Evolutionary conservation across 2,113 vertebrate species (phyloP).

Genomic region (Protobothrops flavoviridis): DNA sequence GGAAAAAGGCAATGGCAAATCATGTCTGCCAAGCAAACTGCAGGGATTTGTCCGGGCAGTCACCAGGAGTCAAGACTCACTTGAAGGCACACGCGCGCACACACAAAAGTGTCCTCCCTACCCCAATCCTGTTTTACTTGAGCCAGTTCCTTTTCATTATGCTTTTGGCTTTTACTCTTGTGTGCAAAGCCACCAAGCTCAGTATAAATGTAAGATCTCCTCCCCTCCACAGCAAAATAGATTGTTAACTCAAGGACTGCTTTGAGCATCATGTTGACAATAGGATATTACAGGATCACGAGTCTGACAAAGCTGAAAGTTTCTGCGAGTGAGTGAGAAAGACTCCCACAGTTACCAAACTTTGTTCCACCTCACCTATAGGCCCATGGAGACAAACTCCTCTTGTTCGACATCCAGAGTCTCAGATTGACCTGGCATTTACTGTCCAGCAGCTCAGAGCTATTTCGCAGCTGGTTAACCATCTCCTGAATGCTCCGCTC

Average conservation of each 20-base stretch:
- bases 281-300: neutral
- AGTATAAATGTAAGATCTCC: neutral
- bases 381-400: slow-evolving; percentile 83
- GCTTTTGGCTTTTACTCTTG: neutral
- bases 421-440: slow-evolving; percentile 81
- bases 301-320: neutral
- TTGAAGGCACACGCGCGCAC: neutral
- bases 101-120: neutral
- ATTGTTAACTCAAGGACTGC: neutral
- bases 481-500: slow-evolving; percentile 80
- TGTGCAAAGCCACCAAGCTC: neutral
- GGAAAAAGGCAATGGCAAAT: neutral
- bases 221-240: neutral
- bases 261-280: neutral
- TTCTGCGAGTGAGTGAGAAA: neutral
- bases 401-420: slow-evolving; percentile 82
- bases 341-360: neutral
- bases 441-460: slow-evolving; percentile 67
- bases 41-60: neutral
- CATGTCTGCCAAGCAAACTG: neutral
- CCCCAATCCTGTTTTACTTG: neutral
- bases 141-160: neutral
- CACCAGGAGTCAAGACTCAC: neutral
- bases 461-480: slow-evolving; percentile 78
- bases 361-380: slow-evolving; percentile 72